Conservation (phyloP, 92 coral and sea anemone genomes). For the Zoanthus sociatus region DNA sequence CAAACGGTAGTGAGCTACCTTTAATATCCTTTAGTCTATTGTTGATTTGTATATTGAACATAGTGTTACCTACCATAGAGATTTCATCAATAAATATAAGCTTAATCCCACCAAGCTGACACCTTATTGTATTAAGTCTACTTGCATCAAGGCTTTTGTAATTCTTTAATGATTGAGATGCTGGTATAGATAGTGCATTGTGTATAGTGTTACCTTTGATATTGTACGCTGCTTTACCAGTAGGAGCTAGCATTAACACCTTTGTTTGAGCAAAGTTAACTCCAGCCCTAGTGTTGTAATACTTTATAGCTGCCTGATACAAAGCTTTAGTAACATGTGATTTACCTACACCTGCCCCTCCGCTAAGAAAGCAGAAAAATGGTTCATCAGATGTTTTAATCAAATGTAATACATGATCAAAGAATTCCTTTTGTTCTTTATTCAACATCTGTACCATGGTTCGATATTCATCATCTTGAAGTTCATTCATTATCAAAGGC, state of each 20-base stretch:
- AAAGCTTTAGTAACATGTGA: conserved; percentile 43
- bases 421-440: neutral
- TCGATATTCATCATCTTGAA: conserved; percentile 6
- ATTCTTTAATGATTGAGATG: conserved; percentile 67
- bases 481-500: neutral
- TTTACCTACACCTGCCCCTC: conserved; percentile 16
- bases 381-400: conserved; percentile 1
- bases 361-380: neutral
- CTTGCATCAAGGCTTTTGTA: conserved; percentile 78
- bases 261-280: conserved; percentile 60
- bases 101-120: conserved; percentile 26
- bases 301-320: conserved; percentile 48
- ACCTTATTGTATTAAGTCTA: conserved; percentile 71
- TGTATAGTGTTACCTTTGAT: conserved; percentile 6
- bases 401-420: neutral
- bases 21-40: conserved; percentile 59
- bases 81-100: conserved; percentile 45
- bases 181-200: conserved; percentile 17
- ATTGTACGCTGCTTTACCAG: conserved; percentile 8
- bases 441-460: neutral
- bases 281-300: conserved; percentile 72
- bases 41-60: conserved; percentile 50
- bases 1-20: neutral
- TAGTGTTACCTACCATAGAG: conserved; percentile 67
- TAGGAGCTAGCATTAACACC: neutral